These are phyloP conservation scores for Diphyllodes magnificus DNA, from an alignment of 2,113 vertebrate genomes.

Conservation along the genomic window DNA sequence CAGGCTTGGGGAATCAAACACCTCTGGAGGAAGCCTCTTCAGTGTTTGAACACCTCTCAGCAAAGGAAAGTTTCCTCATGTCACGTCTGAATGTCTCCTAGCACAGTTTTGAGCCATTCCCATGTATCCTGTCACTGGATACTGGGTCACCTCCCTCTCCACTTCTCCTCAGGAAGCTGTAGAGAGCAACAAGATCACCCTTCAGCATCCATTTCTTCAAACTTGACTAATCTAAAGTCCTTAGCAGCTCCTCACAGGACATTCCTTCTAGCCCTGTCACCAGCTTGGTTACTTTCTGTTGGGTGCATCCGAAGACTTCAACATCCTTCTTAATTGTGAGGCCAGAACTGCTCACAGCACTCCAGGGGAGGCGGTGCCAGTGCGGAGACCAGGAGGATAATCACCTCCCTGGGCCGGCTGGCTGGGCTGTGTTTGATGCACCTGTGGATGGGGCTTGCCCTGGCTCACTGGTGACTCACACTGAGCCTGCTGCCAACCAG, in stretches of 20 bases:
- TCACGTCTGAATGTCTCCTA: neutral
- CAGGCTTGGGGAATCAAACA: neutral
- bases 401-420: fast-evolving
- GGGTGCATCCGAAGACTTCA: neutral
- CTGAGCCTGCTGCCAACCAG: neutral
- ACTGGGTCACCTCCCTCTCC: neutral
- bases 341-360: neutral
- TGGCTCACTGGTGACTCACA: neutral
- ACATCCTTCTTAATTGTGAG: neutral
- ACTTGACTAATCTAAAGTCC: neutral
- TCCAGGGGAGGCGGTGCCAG: neutral
- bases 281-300: neutral
- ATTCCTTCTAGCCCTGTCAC: neutral
- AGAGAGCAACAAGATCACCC: neutral
- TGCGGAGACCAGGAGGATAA: neutral
- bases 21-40: neutral
- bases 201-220: neutral
- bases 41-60: neutral
- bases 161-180: neutral
- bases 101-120: neutral
- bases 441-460: neutral
- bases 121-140: neutral
- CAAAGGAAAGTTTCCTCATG: neutral
- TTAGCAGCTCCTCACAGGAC: neutral
- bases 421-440: neutral